phyloP scores from a whole-genome alignment of 1,140 invertebrate genomes.

The Dendrolimus kikuchii region DNA sequence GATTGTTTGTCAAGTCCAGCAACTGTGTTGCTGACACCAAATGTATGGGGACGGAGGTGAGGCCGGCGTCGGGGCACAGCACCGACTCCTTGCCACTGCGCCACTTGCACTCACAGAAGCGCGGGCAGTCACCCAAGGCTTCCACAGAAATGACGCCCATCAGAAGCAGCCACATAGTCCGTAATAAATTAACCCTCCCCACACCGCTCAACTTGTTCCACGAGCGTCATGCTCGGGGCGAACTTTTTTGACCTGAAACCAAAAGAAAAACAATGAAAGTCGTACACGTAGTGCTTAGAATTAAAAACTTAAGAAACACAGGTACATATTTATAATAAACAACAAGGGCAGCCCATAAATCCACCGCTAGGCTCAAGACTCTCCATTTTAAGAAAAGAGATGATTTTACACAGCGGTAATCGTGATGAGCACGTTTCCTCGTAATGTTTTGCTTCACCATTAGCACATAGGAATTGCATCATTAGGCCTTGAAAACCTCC shows the following conservation, averaged over 20 bases:
- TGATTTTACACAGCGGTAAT: too few relatives aligned
- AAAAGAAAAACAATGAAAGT: too few relatives aligned
- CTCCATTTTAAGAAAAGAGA: too few relatives aligned
- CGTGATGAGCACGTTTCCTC: too few relatives aligned
- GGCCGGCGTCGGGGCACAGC: conserved; percentile 80
- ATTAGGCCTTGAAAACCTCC: too few relatives aligned
- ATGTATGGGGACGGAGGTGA: conserved; percentile 78
- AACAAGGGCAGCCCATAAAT: too few relatives aligned
- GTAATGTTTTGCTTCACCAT: too few relatives aligned
- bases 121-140: conserved; percentile 76
- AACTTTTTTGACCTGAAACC: conserved; percentile 26
- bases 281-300: too few relatives aligned
- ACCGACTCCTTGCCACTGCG: conserved; percentile 88
- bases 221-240: conserved; percentile 48
- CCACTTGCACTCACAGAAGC: conserved; percentile 88
- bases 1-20: conserved; percentile 82
- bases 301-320: too few relatives aligned
- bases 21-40: conserved; percentile 85
- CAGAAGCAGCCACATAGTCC: conserved; percentile 61
- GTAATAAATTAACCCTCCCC: conserved; percentile 52
- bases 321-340: too few relatives aligned
- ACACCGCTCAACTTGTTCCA: conserved; percentile 47
- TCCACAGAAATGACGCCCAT: conserved; percentile 52
- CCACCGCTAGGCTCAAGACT: too few relatives aligned
- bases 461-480: too few relatives aligned